Percentiles rank a stretch among this genome's conserved stretches.
Evolutionary conservation across 35 echinoderm and acorn worm species (phyloP).

Genomic region (Apostichopus japonicus): DNA sequence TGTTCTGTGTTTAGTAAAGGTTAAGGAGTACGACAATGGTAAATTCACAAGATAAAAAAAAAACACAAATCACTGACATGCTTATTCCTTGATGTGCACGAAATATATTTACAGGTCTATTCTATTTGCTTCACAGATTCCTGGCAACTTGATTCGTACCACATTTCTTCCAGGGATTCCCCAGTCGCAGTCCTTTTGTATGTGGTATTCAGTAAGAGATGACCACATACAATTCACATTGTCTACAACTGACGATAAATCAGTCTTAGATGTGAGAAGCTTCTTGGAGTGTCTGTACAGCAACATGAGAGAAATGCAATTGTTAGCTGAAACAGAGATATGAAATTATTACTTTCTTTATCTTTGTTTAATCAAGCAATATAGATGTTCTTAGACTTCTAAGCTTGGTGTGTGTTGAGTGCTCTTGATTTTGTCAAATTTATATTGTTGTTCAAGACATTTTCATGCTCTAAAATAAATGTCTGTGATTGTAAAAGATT

Average conservation of each 20-base stretch:
- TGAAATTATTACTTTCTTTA: neutral
- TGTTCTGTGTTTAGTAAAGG: neutral
- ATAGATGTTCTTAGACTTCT: no score
- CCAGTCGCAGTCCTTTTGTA: neutral
- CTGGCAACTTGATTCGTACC: neutral
- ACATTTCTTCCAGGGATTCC: neutral
- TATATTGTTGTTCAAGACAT: no score
- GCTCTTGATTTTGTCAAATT: no score
- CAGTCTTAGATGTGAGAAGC: neutral
- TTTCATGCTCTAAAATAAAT: no score
- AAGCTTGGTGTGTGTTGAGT: no score
- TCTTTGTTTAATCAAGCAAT: no score
- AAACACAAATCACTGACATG: neutral
- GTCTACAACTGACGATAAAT: constrained; percentile 17
- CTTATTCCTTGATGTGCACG: neutral
- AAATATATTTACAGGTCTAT: neutral
- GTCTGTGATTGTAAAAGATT: no score
- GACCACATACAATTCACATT: constrained; percentile 21
- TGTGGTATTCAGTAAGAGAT: constrained; percentile 19
- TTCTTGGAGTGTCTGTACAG: neutral
- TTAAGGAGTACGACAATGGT: neutral
- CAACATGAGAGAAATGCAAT: neutral
- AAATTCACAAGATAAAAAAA: neutral
- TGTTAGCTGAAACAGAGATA: neutral
- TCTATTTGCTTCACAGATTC: constrained; percentile 10